Evolutionary conservation across 2,888 invertebrate species (phyloP), one percentile per base, ranked within the genome.

Genomic region (Cephus pygmeus): DNA sequence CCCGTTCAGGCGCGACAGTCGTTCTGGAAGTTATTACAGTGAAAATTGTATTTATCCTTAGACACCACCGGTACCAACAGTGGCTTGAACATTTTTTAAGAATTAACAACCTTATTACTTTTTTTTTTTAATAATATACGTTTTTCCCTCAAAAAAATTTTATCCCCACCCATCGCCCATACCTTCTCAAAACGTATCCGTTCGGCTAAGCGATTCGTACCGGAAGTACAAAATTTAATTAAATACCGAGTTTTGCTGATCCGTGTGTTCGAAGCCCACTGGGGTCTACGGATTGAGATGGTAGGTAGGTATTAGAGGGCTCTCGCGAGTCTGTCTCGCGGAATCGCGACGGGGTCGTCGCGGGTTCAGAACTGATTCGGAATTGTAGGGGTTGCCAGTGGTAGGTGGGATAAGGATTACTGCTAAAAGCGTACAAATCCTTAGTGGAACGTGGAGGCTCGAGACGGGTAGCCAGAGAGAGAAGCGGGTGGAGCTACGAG

Each of bases 401-500:
- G 75, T 40, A 73, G 75, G 77, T 79, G 77, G 79, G 82, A 82
- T 80, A 81, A 81, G 86, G 90, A 90, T 90, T 90, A 90, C 87
- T 83, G 87, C 85, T 90, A 89, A 90, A 90, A 90, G 89, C 89
- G 88, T 89, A 89, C 89, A 90, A 90, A 90, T 90, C 89, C 90
- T 86, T 85, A 83, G 83, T 76, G 80, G 81, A 80, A 83, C 83
- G 74, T 73, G 11, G 35, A 34, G 35, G 74, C 33, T 30, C 12
- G 74, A 77, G 74, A 77, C 31, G 36, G 75, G 77, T n/a, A 11
- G 71, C 31, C 33, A 77, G n/a, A 56, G 33, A 78, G 69, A 69
- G 75, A 69, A 75, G 73, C 35, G n/a, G 34, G 75, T 33, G 69
- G 79, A 77, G 75, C 73, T 36, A 68, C 31, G 40, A 73, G 69